A percentile compares a stretch with the other conserved stretches of the same genome.
These are phyloP conservation scores for Hirtodrosophila cameraria DNA, from an alignment of 2,888 invertebrate genomes.

Conservation along the genomic window DNA sequence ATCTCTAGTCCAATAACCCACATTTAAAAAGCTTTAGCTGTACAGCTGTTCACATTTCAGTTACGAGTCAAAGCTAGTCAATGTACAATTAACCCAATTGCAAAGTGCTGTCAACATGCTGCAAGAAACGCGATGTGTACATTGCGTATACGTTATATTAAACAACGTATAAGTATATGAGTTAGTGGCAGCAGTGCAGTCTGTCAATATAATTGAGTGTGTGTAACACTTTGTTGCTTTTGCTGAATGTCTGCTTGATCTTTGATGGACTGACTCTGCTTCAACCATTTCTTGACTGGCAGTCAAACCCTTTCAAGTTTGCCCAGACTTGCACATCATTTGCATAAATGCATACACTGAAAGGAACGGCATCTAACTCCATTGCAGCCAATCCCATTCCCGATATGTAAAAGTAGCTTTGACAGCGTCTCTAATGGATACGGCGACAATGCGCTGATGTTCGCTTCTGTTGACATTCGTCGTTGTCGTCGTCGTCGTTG, in stretches of 20 bases:
- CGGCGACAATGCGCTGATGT: slow-evolving; percentile 38
- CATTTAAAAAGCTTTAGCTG: slow-evolving; percentile 40
- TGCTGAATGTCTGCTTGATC: slow-evolving; percentile 63
- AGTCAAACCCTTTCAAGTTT: slow-evolving; percentile 44
- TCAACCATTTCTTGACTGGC: slow-evolving; percentile 28
- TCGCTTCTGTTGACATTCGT: slow-evolving; percentile 53
- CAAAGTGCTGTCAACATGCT: slow-evolving; percentile 75
- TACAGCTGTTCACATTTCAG: slow-evolving; percentile 2
- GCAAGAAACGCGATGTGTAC: slow-evolving; percentile 56
- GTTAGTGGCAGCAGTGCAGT: slow-evolving; percentile 2
- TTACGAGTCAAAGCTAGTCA: slow-evolving; percentile 54
- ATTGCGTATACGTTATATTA: slow-evolving; percentile 64
- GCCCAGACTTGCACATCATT: slow-evolving; percentile 41
- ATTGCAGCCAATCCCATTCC: not conserved
- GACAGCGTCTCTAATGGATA: slow-evolving; percentile 45
- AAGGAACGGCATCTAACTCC: not conserved
- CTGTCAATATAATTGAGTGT: slow-evolving; percentile 46
- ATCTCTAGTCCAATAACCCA: slow-evolving; percentile 59
- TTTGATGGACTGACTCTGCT: slow-evolving; percentile 1
- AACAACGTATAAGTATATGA: not conserved
- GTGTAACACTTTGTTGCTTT: slow-evolving; percentile 66
- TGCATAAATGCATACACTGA: slow-evolving; percentile 37
- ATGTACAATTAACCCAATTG: slow-evolving; percentile 78
- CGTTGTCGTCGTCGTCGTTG: slow-evolving; percentile 8
- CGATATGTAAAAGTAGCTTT: slow-evolving; percentile 32